Evolutionary conservation across 2,797 vertebrate species (phyloP), one percentile per base, ranked within the genome.

Genomic region (Streptopelia turtur): DNA sequence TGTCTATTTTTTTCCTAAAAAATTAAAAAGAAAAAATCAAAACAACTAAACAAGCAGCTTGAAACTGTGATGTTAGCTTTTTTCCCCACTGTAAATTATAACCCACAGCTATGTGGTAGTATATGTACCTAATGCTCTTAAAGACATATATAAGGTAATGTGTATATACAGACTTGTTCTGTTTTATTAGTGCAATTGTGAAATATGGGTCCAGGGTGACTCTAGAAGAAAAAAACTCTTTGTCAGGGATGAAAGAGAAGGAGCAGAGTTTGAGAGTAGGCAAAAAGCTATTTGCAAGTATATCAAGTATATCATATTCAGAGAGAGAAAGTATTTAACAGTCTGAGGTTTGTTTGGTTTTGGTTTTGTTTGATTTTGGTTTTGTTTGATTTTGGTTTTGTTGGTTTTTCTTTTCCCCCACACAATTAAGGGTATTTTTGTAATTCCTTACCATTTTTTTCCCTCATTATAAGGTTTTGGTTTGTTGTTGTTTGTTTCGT

Each of bases 131-230:
- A 24, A 30, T 45, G 11, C 7, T 61, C 6, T 72, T 72, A 64
- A 63, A 55, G 5, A 41, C 5, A 25, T 16, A 28, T 21, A 2
- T 10, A 39, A 50, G 3, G 49, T 23, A 9, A 77, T 28, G 3
- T 59, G 80, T 57, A 17, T 15, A 6, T 22, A 5, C 2, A 37
- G 13, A 9, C 4, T 61, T 72, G 17, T 9, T 56, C 11, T 24
- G 15, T 9, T 41, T 47, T 59, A 39, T 61, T 43, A 52, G 2
- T 43, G 5, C 1, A 37, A 30, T 33, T 83, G 22, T 2, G 60
- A 17, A 8, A 22, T 16, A 16, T 3, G 2, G 2, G 6, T 27
- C 4, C 0, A 41, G 10, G 3, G 10, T 63, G 11, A 35, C 30
- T 25, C 11, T 43, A 23, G 16, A 57, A 53, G 1, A 24, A 25